Evolutionary conservation across 2,888 invertebrate genomes (phyloP), one percentile per base, ranked within the genome.

Genomic region (Idaea dimidiata): DNA sequence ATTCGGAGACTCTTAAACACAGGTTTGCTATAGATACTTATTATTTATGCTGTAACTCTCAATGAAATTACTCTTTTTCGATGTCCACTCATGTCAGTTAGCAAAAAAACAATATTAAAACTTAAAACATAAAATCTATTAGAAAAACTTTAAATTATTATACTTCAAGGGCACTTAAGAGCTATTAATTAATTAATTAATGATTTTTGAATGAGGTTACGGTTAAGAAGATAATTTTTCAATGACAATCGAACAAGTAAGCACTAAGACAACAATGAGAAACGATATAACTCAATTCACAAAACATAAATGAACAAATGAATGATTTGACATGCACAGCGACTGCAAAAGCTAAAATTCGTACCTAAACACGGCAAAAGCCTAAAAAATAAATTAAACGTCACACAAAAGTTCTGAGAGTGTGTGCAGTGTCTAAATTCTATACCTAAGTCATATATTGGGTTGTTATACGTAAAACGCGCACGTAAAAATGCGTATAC

Each of bases 251-350:
- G 43, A 14, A 43, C 8, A 14, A 43, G 8, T 14, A 43, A 43
- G 43, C 43, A 10, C 43, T 43, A 43, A 43, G 43, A 43, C 43
- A 43, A 43, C 43, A 43, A 43, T 43, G 43, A 14, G 8, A 43
- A 14, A 43, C 43, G 43, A 43, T 43, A 43, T 10, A 14, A 43
- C 43, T 43, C 53, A 60, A 57, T 68, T 68, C 60, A 66, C 58
- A 56, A 33, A 62, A 66, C 67, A 72, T 66, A 64, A 17, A 63
- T 61, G 59, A 67, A 67, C 67, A 67, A 61, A 70, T 63, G 60
- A 63, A 74, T 74, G 66, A 69, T 65, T 71, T 72, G 71, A 76
- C 80, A 80, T 81, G 82, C 82, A 77, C 75, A 73, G 59, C 67
- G 64, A 62, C 63, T 63, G 59, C 16, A 58, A 64, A 55, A 43